These are phyloP conservation scores for Catalaphyllia jardinei DNA, from an alignment of 64 coral and sea anemone species.

Conservation along the genomic window DNA sequence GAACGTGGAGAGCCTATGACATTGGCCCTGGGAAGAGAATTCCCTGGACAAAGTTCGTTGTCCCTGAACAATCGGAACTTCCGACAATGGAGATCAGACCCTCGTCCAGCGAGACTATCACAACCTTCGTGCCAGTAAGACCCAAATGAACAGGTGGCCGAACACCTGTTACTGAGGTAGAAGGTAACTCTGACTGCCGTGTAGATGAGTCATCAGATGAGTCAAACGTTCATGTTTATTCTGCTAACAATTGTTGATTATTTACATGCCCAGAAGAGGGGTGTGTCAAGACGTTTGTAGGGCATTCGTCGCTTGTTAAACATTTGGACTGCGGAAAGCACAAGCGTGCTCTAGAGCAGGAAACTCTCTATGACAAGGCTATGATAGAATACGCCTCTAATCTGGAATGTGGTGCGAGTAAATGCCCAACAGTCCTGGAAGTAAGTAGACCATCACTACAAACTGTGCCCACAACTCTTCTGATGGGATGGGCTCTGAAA, in stretches of 20 bases:
- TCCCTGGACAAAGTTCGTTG: constrained; percentile 22
- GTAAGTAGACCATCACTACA: constrained; percentile 39
- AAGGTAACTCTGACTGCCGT: not conserved
- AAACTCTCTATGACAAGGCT: constrained; percentile 30
- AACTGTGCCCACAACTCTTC: constrained; percentile 19
- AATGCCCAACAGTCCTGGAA: constrained; percentile 26
- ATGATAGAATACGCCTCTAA: constrained; percentile 59
- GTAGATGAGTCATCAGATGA: constrained; percentile 23
- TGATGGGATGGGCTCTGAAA: constrained; percentile 52
- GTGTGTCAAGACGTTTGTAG: constrained; percentile 12
- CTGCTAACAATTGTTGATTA: constrained; percentile 12
- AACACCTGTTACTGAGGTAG: not conserved
- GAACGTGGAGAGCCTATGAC: not conserved
- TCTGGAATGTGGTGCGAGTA: constrained; percentile 42
- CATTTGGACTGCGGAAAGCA: constrained; percentile 49
- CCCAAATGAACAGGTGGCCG: constrained; percentile 31
- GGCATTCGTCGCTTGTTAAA: constrained; percentile 32
- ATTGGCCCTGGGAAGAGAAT: too few species aligned
- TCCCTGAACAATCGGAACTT: constrained; percentile 18
- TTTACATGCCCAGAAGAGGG: constrained; percentile 37
- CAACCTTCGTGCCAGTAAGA: constrained; percentile 22
- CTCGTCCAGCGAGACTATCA: constrained; percentile 11
- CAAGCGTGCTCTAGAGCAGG: constrained; percentile 9
- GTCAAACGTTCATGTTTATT: not conserved
- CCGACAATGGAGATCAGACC: constrained; percentile 7